phyloP scores from a whole-genome alignment of 2,888 invertebrate species.

The Mythimna ferrago region DNA sequence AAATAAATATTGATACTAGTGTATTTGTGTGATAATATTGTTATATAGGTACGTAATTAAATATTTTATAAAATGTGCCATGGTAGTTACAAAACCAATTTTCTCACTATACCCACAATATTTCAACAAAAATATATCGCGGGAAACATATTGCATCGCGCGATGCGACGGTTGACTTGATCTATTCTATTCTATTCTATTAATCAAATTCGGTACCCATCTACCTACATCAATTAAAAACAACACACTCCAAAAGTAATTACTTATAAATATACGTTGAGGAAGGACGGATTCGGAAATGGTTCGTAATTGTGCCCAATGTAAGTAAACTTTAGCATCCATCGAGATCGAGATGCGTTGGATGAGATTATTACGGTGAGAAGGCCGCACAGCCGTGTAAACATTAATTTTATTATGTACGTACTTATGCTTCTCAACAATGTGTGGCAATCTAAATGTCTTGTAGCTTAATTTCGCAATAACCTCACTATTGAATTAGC shows the following conservation, averaged over 20 bases:
- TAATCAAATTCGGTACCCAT: slow-evolving; percentile 11
- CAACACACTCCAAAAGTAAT: slow-evolving; percentile 29
- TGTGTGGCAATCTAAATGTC: slow-evolving; percentile 60
- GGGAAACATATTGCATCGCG: too few relatives aligned
- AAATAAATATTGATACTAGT: too few relatives aligned
- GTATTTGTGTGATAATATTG: too few relatives aligned
- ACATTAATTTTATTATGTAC: slow-evolving; percentile 72
- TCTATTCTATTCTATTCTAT: too few relatives aligned
- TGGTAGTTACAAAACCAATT: too few relatives aligned
- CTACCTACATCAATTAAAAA: slow-evolving; percentile 32
- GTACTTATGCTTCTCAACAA: slow-evolving; percentile 59
- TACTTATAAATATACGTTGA: slow-evolving; percentile 45
- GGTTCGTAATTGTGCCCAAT: slow-evolving; percentile 47
- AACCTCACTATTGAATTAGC: slow-evolving; percentile 44
- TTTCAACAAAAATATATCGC: too few relatives aligned
- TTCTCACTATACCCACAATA: too few relatives aligned
- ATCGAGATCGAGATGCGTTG: slow-evolving; percentile 58
- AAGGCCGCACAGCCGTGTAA: slow-evolving; percentile 75
- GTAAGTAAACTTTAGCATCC: slow-evolving; percentile 41
- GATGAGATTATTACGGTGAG: slow-evolving; percentile 66
- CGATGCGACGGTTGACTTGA: too few relatives aligned
- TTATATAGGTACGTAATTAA: too few relatives aligned
- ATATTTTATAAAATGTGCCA: too few relatives aligned
- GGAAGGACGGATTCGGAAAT: slow-evolving; percentile 57
- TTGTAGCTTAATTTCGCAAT: slow-evolving; percentile 53